These are phyloP conservation scores for Lagocephalus sceleratus DNA, from an alignment of 2,797 vertebrate genomes.

Conservation along the genomic window DNA sequence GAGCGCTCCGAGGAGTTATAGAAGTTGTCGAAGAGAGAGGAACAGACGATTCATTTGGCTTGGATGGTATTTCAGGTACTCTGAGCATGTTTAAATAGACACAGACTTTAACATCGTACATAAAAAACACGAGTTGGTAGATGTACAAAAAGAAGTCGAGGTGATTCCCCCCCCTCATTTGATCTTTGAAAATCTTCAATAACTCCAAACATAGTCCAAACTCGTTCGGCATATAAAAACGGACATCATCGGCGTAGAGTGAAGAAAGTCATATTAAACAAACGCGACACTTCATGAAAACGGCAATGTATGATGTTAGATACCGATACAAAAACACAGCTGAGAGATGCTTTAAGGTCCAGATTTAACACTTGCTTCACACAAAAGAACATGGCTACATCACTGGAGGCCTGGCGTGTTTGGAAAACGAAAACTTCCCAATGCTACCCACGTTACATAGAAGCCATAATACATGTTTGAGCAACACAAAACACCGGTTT, in stretches of 20 bases:
- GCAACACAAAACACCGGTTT: constrained; percentile 64
- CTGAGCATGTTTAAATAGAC: constrained; percentile 69
- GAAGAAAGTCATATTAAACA: constrained; percentile 60
- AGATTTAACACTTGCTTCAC: constrained; percentile 59
- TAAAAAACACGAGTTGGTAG: constrained; percentile 54
- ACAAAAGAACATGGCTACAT: constrained; percentile 61
- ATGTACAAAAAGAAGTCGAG: constrained; percentile 57
- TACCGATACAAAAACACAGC: constrained; percentile 65
- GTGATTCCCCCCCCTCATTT: constrained; percentile 21
- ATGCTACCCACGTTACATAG: constrained; percentile 54
- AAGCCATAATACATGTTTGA: constrained; percentile 67
- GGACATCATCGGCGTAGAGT: constrained; percentile 50
- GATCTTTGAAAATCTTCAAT: constrained; percentile 39
- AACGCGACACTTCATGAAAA: constrained; percentile 59
- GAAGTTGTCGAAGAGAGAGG: constrained; percentile 44
- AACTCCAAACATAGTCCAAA: constrained; percentile 64
- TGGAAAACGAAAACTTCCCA: constrained; percentile 38
- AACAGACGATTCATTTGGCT: constrained; percentile 65
- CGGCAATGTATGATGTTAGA: constrained; percentile 51
- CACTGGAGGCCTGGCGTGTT: constrained; percentile 44
- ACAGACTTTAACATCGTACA: constrained; percentile 64
- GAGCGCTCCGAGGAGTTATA: constrained; percentile 30
- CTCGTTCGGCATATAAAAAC: constrained; percentile 50
- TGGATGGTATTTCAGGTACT: constrained; percentile 59
- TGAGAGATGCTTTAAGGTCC: constrained; percentile 59